Evolutionary conservation across 2,888 invertebrate species (phyloP).

Genomic region (Proisotoma minuta): DNA sequence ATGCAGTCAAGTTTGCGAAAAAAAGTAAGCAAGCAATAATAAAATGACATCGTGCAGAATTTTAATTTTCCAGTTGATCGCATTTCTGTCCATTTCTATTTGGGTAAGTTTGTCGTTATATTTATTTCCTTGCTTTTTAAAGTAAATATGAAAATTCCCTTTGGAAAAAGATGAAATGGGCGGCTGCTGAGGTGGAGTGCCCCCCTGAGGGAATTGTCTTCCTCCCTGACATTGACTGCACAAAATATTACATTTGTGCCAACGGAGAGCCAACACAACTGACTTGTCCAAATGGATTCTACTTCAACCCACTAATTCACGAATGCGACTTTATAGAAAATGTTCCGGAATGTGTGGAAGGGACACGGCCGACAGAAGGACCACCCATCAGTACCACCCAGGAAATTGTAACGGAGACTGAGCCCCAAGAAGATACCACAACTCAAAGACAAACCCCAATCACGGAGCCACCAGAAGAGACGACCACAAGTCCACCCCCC

Average conservation of each 20-base stretch:
- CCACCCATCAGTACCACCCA: not conserved
- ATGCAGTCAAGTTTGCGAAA: too few relatives aligned
- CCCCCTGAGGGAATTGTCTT: conserved; percentile 14
- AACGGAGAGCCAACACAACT: conserved; percentile 2
- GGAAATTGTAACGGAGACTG: not conserved
- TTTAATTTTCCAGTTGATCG: too few relatives aligned
- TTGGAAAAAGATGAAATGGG: too few relatives aligned
- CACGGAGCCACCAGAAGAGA: not conserved
- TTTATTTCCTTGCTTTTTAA: too few relatives aligned
- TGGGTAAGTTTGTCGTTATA: too few relatives aligned
- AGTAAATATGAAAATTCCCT: too few relatives aligned
- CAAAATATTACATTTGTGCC: conserved; percentile 15
- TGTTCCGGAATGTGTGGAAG: conserved; percentile 10
- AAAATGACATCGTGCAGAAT: too few relatives aligned
- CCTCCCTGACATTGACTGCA: conserved; percentile 15
- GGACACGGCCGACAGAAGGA: conserved; percentile 13
- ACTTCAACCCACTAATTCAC: conserved; percentile 8
- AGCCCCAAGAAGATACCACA: not conserved
- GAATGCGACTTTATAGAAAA: conserved; percentile 19
- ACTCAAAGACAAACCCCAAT: not conserved
- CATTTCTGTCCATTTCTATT: too few relatives aligned
- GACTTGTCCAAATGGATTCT: conserved; percentile 17
- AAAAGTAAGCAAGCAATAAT: too few relatives aligned
- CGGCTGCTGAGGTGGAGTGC: conserved; percentile 13
- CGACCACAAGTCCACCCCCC: not conserved